phyloP scores from a whole-genome alignment of 2,797 vertebrate genomes.

The Heteromormyrus szaboi region DNA sequence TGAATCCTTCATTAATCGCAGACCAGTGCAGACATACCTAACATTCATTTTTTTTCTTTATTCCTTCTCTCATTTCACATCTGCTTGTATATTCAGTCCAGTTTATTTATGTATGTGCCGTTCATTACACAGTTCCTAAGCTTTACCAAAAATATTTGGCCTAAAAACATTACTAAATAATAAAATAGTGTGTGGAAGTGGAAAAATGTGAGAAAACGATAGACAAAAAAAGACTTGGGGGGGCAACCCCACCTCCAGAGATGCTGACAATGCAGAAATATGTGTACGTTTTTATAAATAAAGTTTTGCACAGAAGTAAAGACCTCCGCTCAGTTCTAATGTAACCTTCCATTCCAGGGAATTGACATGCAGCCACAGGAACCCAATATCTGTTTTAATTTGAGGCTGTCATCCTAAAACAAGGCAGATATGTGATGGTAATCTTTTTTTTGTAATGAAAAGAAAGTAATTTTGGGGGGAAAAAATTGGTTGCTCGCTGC shows the following conservation, averaged over 20 bases:
- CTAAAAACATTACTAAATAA: not conserved
- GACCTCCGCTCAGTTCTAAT: not conserved
- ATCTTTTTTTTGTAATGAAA: conserved; percentile 7
- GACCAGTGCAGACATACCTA: not conserved
- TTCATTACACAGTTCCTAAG: not conserved
- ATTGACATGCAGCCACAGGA: not conserved
- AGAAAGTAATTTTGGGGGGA: conserved; percentile 1
- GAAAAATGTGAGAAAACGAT: not conserved
- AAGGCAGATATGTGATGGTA: conserved; percentile 5
- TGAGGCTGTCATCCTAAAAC: not conserved
- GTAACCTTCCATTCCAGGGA: not conserved
- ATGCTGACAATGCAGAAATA: not conserved
- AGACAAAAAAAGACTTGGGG: not conserved
- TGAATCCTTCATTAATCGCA: not conserved
- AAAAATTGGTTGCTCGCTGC: not conserved
- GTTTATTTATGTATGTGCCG: not conserved
- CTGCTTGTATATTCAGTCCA: not conserved
- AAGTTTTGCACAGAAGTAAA: not conserved
- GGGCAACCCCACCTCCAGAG: not conserved
- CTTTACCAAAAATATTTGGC: not conserved
- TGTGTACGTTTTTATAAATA: not conserved
- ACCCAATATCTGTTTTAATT: conserved; percentile 14
- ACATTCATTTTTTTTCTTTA: not conserved
- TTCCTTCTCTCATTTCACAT: not conserved
- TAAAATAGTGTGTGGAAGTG: not conserved